These are phyloP conservation scores for Solen grandis DNA, from an alignment of 1,140 invertebrate species.

Conservation along the genomic window DNA sequence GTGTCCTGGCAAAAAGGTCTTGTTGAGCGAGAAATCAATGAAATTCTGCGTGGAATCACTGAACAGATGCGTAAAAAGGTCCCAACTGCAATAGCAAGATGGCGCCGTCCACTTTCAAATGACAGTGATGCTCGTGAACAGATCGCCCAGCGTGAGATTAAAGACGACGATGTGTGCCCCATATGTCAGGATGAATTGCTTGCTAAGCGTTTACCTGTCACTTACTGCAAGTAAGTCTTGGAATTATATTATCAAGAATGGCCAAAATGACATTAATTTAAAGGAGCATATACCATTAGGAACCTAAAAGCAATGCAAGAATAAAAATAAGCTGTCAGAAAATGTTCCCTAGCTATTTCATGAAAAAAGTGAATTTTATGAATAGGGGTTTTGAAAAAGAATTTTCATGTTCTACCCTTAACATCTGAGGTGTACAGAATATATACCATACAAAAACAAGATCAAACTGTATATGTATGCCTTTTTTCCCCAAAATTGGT, in stretches of 20 bases:
- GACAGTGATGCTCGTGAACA: slow-evolving; percentile 63
- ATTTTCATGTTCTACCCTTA: no score
- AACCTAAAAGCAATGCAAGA: not conserved
- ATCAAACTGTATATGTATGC: no score
- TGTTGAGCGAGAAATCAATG: slow-evolving; percentile 80
- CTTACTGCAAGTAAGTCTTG: slow-evolving; percentile 78
- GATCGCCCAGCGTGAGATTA: slow-evolving; percentile 78
- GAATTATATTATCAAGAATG: no score
- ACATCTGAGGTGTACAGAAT: no score
- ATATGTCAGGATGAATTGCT: slow-evolving; percentile 81
- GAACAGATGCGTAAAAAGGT: slow-evolving; percentile 55
- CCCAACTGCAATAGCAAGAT: slow-evolving; percentile 24
- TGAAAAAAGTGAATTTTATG: no score
- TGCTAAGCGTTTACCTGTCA: slow-evolving; percentile 78
- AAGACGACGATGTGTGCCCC: slow-evolving; percentile 80
- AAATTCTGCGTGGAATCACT: slow-evolving; percentile 71
- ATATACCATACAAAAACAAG: no score
- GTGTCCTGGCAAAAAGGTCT: slow-evolving; percentile 80
- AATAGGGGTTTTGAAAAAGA: no score
- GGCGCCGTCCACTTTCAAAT: slow-evolving; percentile 30
- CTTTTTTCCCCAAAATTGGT: no score
- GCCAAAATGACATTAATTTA: no score
- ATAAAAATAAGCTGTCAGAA: slow-evolving; percentile 1
- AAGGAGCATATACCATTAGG: no score
- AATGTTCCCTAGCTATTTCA: no score